These are phyloP conservation scores for Anthrax anthrax DNA, from an alignment of 2,888 invertebrate genomes.

Conservation along the genomic window DNA sequence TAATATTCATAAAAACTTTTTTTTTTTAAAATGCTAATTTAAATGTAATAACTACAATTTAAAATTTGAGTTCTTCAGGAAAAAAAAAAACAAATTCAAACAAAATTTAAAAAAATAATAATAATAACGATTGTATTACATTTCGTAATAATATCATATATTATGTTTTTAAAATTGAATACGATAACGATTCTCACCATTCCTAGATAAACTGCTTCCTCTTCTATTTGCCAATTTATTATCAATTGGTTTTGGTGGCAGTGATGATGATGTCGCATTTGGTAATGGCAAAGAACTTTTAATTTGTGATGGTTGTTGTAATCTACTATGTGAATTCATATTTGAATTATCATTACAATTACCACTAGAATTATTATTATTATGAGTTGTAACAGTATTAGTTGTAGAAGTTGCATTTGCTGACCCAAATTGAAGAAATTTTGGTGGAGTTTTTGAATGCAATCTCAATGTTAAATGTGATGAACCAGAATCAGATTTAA, in stretches of 20 bases:
- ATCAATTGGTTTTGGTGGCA: constrained; percentile 14
- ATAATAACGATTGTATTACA: not conserved
- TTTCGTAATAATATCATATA: too few species aligned
- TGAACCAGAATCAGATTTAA: constrained; percentile 10
- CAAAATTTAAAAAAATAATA: not conserved
- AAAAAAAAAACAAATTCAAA: too few species aligned
- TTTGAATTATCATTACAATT: not conserved
- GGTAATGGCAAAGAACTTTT: constrained; percentile 8
- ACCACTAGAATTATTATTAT: not conserved
- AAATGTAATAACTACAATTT: too few species aligned
- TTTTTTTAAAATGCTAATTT: too few species aligned
- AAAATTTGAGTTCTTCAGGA: too few species aligned
- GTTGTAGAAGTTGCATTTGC: constrained; percentile 1
- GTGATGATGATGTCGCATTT: constrained; percentile 5
- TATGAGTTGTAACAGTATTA: not conserved
- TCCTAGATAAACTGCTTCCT: constrained; percentile 12
- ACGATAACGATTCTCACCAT: constrained; percentile 15
- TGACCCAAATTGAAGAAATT: constrained; percentile 12
- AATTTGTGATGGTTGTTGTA: constrained; percentile 7
- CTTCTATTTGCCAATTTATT: constrained; percentile 10
- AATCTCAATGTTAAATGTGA: constrained; percentile 6
- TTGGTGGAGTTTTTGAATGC: constrained; percentile 14
- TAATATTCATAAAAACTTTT: too few species aligned
- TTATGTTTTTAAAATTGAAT: constrained; percentile 16
- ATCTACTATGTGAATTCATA: not conserved